These are phyloP conservation scores for Amniataba percoides DNA, from an alignment of 2,797 vertebrate genomes.

Conservation along the genomic window DNA sequence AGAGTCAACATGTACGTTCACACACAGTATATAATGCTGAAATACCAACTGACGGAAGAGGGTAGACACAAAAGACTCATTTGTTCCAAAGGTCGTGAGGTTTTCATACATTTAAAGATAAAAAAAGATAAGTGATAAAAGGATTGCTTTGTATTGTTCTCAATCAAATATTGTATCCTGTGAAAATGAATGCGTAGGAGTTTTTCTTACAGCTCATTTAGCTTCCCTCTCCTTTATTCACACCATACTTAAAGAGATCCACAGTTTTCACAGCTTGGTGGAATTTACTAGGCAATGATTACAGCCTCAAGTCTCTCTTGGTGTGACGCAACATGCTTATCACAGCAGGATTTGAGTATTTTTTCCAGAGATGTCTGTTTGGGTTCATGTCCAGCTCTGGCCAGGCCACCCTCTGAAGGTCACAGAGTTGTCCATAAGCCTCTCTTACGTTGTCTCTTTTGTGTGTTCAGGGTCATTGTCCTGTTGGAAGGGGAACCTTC, in stretches of 20 bases:
- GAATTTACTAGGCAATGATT: too few relatives aligned
- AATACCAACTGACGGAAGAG: not conserved
- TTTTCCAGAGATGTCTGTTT: too few relatives aligned
- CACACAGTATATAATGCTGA: not conserved
- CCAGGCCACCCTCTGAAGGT: too few relatives aligned
- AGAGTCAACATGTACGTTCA: not conserved
- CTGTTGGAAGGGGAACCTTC: too few relatives aligned
- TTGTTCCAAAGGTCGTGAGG: slow-evolving; percentile 29
- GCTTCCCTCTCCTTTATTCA: not conserved
- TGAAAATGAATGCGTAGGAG: not conserved
- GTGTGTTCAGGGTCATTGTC: too few relatives aligned
- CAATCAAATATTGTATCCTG: not conserved
- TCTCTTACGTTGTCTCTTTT: too few relatives aligned
- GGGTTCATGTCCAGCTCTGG: too few relatives aligned
- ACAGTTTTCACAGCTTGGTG: accelerated
- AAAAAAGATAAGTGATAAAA: not conserved
- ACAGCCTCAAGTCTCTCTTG: too few relatives aligned
- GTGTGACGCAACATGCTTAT: too few relatives aligned
- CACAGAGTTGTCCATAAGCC: too few relatives aligned
- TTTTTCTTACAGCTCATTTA: not conserved
- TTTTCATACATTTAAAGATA: not conserved
- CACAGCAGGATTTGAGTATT: too few relatives aligned
- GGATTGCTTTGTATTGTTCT: not conserved
- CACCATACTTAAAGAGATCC: not conserved
- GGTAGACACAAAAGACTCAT: slow-evolving; percentile 5